Base-by-base conservation (phyloP, 2,113 vertebrate species). In the Otus sunia region DNA sequence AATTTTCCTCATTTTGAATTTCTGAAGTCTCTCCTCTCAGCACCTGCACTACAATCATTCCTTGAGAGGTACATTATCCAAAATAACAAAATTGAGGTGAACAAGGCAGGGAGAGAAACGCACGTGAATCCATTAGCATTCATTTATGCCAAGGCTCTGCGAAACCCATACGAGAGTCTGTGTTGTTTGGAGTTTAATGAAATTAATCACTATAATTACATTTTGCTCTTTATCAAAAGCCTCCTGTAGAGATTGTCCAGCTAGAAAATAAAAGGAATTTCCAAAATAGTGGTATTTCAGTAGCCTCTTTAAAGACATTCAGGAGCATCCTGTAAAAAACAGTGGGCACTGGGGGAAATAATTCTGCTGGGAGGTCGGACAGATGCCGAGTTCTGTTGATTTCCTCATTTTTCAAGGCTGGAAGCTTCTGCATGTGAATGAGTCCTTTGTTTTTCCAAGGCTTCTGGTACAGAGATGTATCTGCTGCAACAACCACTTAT, bases 331-430 rank as follows among this genome's bases (percentile, higher is more conserved):
- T 43, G 45, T 86, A 95, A 95, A 84, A 78, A 30, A 74, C 20
- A 79, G 88, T 84, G 58, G 90, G 74, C 56, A 27, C 37, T 36
- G 30, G 56, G 60, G 93, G 58, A 92, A 84, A 89, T 82, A 89
- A 84, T 91, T 96, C 92, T 86, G 60, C 80, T 55, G 76, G 92
- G 81, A 95, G 89, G 87, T 90, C 73, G 21, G 73, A 85, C 0
- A 11, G 83, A 86, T 89, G 92, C 88, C 1, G 79, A 90, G 58
- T 94, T 91, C 80, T 74, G 62, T 90, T 84, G 88, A 88, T 89
- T 92, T 92, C 76, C 90, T 93, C 90, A 92, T 95, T 96, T 94
- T 92, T 93, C 83, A 93, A 90, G 88, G 55, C 91, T 96, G 88
- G 41, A 95, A 50, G 88, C 85, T 91, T 83, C 87, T 94, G 88